Base-by-base conservation (phyloP, 2,888 invertebrate genomes). In the Lochmaea crataegi region DNA sequence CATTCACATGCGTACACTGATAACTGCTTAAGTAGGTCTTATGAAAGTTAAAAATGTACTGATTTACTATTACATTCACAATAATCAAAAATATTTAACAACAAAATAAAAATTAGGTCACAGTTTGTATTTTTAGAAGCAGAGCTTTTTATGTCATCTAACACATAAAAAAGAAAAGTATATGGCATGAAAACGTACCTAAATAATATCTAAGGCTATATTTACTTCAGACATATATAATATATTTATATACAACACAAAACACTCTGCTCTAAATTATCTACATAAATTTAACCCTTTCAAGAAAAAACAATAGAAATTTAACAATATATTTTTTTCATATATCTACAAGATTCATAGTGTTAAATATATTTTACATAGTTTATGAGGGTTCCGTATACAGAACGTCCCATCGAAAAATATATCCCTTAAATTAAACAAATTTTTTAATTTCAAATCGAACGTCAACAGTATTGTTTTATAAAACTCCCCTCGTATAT, bases 291-390 rank as follows among this genome's bases (percentile, higher is more conserved):
- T 76, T 78, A 80, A 79, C 76, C 77, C 79, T 77, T 76, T 76
- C 76, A 48, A 61, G 71, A 61, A 77, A 74, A 77, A 84, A 83
- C 82, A 82, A 84, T 82, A 80, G 82, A 85, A 84, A 83, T 85
- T 85, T 85, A 85, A 85, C 85, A 85, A 85, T 85, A 85, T 85
- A 85, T 84, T 84, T 84, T 26, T 53, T 81, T 84, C 82, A 83
- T 84, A 84, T 85, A 85, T 85, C 85, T 85, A 85, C 85, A 85
- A 85, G 84, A 83, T 84, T 84, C 80, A 83, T 82, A 84, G 82
- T 81, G 63, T 69, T 81, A 83, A 84, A 84, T 83, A 77, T 76
- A 76, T 75, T 80, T 83, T 84, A 85, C 84, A 85, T 84, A 80
- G 75, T 80, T 80, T 83, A 84, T 80, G 84, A 81, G 83, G 74